A percentile compares a stretch with the other conserved stretches of the same genome.
Conservation (phyloP, 2,113 vertebrate genomes). For the Bos javanicus region DNA sequence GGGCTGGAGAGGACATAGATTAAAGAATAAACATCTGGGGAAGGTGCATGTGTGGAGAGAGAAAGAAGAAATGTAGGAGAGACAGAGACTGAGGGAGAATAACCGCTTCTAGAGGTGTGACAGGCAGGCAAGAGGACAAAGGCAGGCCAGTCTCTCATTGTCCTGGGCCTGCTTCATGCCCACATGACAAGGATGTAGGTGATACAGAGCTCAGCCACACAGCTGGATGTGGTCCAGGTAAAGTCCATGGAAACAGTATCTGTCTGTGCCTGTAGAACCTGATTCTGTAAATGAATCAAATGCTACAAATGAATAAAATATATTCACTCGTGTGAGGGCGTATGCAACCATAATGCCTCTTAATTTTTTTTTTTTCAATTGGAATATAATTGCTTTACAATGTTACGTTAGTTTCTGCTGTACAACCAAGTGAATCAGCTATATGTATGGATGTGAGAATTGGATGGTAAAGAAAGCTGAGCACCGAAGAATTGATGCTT, state of each 20-base stretch:
- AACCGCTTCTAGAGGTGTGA: neutral
- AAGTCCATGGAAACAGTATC: neutral
- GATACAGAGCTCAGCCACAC: neutral
- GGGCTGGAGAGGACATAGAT: neutral
- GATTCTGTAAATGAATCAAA: neutral
- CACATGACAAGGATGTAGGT: neutral
- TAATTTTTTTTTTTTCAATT: neutral
- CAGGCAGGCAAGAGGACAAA: neutral
- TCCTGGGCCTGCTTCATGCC: neutral
- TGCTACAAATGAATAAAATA: neutral
- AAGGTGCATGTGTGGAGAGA: neutral
- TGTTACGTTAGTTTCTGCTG: neutral
- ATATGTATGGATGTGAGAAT: neutral
- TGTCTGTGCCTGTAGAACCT: neutral
- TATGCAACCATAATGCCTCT: neutral
- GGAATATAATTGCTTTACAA: neutral
- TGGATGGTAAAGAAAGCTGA: neutral
- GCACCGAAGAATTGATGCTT: neutral
- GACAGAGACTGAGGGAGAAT: neutral
- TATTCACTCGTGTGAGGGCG: neutral
- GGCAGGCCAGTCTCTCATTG: neutral
- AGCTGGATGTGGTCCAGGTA: neutral
- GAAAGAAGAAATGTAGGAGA: neutral
- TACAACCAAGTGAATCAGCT: neutral
- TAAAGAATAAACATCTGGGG: neutral